Conservation (phyloP, 2,888 invertebrate genomes). For the Euspilapteryx auroguttella region DNA sequence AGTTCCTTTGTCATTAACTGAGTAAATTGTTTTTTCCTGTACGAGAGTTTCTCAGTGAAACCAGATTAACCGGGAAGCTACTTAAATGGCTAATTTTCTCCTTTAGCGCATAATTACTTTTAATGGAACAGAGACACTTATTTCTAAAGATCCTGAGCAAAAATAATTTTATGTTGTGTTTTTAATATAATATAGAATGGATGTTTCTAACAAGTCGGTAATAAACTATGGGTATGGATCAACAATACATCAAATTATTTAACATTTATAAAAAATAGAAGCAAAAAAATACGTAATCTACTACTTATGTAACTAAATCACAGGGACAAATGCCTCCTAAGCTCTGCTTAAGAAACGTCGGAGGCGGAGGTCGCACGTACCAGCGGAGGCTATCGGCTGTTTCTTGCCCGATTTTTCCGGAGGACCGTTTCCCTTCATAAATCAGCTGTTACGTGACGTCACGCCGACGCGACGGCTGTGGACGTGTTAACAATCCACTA, state of each 20-base stretch:
- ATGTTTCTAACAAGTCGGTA: no score
- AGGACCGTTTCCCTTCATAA: conserved; percentile 38
- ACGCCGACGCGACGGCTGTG: conserved; percentile 34
- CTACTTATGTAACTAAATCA: neutral
- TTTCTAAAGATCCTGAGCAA: no score
- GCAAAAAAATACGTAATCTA: neutral
- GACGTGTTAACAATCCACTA: conserved; percentile 46
- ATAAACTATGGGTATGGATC: no score
- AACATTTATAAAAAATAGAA: neutral
- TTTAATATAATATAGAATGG: no score
- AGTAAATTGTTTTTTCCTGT: conserved; percentile 39
- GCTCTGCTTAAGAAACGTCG: neutral
- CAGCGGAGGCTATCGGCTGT: conserved; percentile 34
- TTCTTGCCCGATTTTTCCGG: conserved; percentile 34
- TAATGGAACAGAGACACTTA: conserved; percentile 16
- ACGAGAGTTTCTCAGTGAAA: conserved; percentile 21
- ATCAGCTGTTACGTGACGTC: conserved; percentile 43
- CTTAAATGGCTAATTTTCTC: conserved; percentile 20
- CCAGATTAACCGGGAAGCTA: conserved; percentile 33
- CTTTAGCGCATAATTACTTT: conserved; percentile 13
- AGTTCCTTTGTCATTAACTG: conserved; percentile 33
- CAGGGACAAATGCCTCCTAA: neutral
- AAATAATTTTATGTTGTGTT: no score
- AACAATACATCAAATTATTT: neutral
- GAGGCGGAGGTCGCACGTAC: conserved; percentile 22